Conservation (phyloP, 2,113 vertebrate species). For the Mixornis gularis region DNA sequence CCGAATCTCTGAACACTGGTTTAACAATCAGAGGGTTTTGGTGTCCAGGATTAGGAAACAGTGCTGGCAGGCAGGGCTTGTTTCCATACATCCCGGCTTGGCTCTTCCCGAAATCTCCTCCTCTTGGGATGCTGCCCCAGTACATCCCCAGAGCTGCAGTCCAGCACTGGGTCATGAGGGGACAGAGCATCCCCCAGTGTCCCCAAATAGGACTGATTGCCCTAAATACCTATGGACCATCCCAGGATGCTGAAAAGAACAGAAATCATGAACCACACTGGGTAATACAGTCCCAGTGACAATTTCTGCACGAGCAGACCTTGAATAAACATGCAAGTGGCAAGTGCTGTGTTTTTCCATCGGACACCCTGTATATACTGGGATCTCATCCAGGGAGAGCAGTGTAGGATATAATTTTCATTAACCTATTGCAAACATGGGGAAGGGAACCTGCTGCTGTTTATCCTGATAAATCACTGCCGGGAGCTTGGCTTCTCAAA, state of each 20-base stretch:
- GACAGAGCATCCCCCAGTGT: background rate
- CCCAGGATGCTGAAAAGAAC: background rate
- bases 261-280: background rate
- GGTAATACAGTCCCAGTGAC: background rate
- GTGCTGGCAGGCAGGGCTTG: background rate
- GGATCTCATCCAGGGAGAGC: background rate
- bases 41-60: slow-evolving; percentile 34
- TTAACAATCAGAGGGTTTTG: slow-evolving; percentile 10
- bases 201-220: background rate
- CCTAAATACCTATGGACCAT: background rate
- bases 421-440: background rate
- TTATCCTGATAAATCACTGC: background rate
- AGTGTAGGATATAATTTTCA: background rate
- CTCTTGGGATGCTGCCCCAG: background rate
- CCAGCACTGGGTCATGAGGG: background rate
- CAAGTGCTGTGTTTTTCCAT: background rate
- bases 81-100: slow-evolving; percentile 5
- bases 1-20: background rate
- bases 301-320: background rate
- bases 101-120: background rate
- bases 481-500: background rate
- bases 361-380: accelerated
- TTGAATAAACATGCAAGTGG: background rate
- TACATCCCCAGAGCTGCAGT: background rate
- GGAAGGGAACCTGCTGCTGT: background rate